phyloP scores from a whole-genome alignment of 2,113 vertebrate species.

The Rhinopomastus cyanomelas region DNA sequence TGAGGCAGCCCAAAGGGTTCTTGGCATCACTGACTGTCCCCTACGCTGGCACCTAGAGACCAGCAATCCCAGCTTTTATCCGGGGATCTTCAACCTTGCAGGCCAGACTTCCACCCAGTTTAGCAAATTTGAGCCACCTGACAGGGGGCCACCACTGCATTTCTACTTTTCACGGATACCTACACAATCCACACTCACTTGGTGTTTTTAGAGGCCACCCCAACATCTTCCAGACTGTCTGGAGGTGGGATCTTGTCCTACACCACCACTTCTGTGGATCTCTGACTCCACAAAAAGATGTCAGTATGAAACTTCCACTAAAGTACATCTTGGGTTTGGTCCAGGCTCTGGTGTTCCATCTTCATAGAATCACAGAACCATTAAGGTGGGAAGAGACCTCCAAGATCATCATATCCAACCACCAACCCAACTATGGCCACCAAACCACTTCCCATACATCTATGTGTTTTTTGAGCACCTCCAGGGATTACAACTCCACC shows the following conservation, averaged over 20 bases:
- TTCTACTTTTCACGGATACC: not conserved
- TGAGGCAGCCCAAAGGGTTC: not conserved
- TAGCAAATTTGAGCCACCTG: not conserved
- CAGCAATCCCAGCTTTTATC: not conserved
- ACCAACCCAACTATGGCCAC: too few species aligned
- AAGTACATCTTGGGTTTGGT: not conserved
- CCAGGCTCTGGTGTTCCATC: not conserved
- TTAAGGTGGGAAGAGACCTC: too few species aligned
- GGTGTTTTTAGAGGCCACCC: not conserved
- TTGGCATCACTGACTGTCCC: not conserved
- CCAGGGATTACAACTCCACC: too few species aligned
- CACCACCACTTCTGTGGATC: fast-evolving
- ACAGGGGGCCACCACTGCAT: not conserved
- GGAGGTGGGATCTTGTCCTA: not conserved
- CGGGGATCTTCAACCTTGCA: not conserved
- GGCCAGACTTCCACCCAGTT: not conserved
- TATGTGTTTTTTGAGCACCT: too few species aligned
- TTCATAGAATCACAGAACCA: too few species aligned
- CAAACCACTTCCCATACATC: too few species aligned
- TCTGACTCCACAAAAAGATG: not conserved
- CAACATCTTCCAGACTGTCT: not conserved
- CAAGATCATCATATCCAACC: too few species aligned
- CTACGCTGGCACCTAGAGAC: not conserved
- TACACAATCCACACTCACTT: not conserved
- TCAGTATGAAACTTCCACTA: fast-evolving